Conservation (phyloP, 1,140 invertebrate genomes). For the Babylonia areolata region DNA sequence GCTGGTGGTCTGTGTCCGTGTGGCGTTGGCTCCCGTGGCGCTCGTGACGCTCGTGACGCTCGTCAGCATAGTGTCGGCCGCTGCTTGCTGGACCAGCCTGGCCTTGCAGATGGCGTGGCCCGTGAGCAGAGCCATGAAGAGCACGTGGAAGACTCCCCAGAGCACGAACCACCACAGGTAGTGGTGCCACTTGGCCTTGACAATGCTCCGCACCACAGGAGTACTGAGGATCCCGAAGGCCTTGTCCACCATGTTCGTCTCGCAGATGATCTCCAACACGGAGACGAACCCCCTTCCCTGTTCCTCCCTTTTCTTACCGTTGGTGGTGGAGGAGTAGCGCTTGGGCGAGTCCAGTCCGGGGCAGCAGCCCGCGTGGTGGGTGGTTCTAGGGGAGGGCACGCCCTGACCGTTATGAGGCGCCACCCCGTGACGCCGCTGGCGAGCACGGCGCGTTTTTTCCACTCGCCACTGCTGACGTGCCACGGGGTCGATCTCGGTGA, state of each 20-base stretch:
- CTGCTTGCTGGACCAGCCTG: neutral
- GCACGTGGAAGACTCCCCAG: constrained; percentile 52
- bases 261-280: constrained; percentile 55
- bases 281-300: neutral
- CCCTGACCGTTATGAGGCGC: neutral
- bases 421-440: neutral
- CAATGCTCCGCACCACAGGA: constrained; percentile 47
- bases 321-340: neutral
- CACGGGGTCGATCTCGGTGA: constrained; percentile 60
- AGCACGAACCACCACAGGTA: constrained; percentile 47
- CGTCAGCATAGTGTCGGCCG: neutral
- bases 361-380: constrained; percentile 21
- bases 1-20: too few relatives aligned
- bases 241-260: constrained; percentile 39
- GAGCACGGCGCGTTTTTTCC: neutral
- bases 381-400: constrained; percentile 15
- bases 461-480: constrained; percentile 35
- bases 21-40: neutral
- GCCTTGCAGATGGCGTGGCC: constrained; percentile 47
- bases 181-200: constrained; percentile 56
- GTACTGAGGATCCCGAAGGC: constrained; percentile 53
- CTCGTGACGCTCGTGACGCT: neutral
- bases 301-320: neutral
- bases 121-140: constrained; percentile 53
- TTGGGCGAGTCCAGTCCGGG: neutral